Evolutionary conservation across 23 tunicate genomes (phyloP).

Genomic region (Diplosoma virens): DNA sequence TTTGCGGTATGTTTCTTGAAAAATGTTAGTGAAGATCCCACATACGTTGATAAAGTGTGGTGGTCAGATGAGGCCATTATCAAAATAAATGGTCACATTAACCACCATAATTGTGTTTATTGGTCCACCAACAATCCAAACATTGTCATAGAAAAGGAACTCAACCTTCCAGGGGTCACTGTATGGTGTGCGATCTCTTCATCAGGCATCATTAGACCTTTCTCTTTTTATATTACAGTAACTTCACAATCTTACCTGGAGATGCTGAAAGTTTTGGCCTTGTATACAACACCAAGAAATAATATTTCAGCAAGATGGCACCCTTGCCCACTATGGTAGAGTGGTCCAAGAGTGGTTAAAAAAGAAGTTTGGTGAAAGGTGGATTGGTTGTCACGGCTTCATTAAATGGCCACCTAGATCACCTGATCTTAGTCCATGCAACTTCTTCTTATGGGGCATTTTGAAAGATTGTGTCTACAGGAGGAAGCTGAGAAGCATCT

Average conservation of each 20-base stretch:
- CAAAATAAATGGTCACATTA: no score
- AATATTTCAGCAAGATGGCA: no score
- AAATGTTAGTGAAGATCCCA: neutral
- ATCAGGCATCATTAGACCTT: neutral
- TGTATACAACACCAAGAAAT: no score
- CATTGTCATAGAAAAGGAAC: neutral
- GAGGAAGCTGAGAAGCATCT: neutral
- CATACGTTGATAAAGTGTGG: neutral
- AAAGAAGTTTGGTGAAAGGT: neutral
- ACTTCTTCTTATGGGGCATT: neutral
- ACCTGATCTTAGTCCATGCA: neutral
- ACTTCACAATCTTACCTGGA: no score
- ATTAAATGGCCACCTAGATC: neutral
- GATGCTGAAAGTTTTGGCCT: neutral
- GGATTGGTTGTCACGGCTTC: neutral
- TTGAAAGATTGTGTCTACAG: neutral
- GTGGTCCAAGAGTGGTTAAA: neutral
- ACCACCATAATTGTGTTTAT: no score
- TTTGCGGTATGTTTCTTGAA: neutral
- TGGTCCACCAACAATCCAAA: no score
- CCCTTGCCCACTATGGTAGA: neutral
- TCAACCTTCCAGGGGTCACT: neutral
- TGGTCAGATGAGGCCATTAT: no score
- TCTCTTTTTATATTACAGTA: no score
- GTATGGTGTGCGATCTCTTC: neutral